A percentile compares a stretch with the other conserved stretches of the same genome.
Conservation (phyloP, 2,113 vertebrate genomes). For the Microcebus ravelobensis region DNA sequence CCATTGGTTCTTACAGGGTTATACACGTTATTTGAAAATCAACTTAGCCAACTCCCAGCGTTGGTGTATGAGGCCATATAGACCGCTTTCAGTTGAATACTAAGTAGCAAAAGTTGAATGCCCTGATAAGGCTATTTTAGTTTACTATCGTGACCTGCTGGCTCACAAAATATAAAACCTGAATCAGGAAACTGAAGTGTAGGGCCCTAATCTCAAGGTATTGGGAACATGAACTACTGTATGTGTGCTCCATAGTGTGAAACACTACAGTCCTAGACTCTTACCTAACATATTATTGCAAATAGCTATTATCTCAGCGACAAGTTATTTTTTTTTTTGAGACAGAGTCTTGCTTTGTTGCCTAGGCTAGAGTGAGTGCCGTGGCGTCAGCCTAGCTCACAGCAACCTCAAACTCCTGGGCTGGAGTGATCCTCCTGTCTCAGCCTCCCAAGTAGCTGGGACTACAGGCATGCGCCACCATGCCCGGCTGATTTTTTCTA, state of each 20-base stretch:
- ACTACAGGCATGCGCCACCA: too few species aligned
- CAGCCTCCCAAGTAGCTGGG: too few species aligned
- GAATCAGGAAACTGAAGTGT: not conserved
- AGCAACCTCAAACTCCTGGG: too few species aligned
- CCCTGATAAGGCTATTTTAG: not conserved
- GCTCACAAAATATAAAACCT: not conserved
- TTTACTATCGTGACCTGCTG: not conserved
- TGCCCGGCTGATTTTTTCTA: too few species aligned
- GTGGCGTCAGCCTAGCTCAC: too few species aligned
- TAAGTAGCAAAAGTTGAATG: not conserved
- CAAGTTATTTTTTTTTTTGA: not conserved
- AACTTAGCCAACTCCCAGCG: not conserved
- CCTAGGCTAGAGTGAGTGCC: too few species aligned
- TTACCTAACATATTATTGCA: not conserved
- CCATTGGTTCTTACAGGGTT: not conserved
- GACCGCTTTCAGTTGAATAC: not conserved
- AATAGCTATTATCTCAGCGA: not conserved
- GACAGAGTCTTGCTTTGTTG: too few species aligned
- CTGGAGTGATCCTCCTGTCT: too few species aligned
- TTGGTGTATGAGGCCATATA: not conserved
- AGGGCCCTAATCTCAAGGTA: not conserved
- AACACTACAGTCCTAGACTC: not conserved
- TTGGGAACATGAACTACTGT: not conserved
- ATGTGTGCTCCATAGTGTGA: not conserved
- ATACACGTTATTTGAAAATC: not conserved